Base-by-base conservation (phyloP, 2,797 vertebrate genomes). In the Gadopsis bispinosus region DNA sequence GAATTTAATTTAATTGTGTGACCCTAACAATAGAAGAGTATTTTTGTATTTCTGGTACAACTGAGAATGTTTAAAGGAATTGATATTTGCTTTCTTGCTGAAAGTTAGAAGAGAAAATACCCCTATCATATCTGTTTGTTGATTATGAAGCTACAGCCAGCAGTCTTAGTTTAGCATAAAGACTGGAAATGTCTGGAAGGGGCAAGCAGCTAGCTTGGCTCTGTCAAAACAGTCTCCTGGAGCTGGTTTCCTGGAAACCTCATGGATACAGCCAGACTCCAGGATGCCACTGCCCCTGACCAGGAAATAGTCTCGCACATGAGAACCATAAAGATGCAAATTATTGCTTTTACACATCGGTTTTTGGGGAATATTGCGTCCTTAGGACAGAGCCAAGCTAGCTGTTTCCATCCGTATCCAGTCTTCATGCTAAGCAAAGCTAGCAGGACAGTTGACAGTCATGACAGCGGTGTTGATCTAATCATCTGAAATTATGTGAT, bases 31-130 rank as follows among this genome's bases (percentile, higher is more conserved):
- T 50, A 63, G 35, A 31, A 8, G 26, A 14, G 16, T 37, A 29
- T 48, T 72, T 43, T 37, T 43, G 26, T 56, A 47, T 48, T 22
- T 53, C 20, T 56, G 55, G 19, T 41, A 45, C n/a, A 1, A 29
- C 65, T 12, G n/a, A 73, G 75, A 83, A 81, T 84, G 64, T 78
- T 70, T 33, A 61, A 53, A 45, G 22, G n/a, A 33, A 22, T 37
- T 31, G 39, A 48, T 58, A 4, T 56, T 35, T 0, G 11, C 13
- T 53, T 16, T 54, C 22, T 61, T 43, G 12, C 4, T 0, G 9
- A 43, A 26, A 61, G 33, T 58, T 37, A 13, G 4, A 71, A 64
- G 20, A 33, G 13, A 48, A 19, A 16, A 31, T n/a, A 22, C 1
- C 3, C 0, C 4, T 22, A 2, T 14, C 5, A 37, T 17, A 8